Percentiles rank a stretch among this genome's conserved stretches.
Conservation (phyloP, 1,140 invertebrate species). For the Helicorthomorpha holstii region DNA sequence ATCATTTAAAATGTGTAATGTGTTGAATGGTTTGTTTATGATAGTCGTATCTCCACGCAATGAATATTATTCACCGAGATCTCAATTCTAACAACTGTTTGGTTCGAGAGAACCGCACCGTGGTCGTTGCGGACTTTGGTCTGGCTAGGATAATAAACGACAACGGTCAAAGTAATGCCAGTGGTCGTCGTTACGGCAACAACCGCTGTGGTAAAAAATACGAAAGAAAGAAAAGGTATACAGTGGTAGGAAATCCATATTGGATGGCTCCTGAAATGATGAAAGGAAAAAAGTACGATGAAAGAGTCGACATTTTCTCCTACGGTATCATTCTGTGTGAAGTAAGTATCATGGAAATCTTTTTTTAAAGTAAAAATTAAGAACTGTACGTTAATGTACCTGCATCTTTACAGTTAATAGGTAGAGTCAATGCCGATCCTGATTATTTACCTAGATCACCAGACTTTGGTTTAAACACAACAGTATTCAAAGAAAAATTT, state of each 20-base stretch:
- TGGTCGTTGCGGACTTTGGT: constrained; percentile 89
- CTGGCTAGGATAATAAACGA: constrained; percentile 70
- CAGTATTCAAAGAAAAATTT: constrained; percentile 70
- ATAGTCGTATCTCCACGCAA: constrained; percentile 67
- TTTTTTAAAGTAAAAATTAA: neutral
- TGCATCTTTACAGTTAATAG: constrained; percentile 59
- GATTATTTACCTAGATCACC: constrained; percentile 70
- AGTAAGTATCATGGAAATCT: constrained; percentile 30
- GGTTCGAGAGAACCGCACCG: constrained; percentile 71
- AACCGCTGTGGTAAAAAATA: constrained; percentile 29
- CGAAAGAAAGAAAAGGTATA: constrained; percentile 45
- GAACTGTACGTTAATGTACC: neutral
- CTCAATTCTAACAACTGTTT: constrained; percentile 92
- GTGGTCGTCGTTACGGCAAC: constrained; percentile 13
- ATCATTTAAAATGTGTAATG: too few relatives aligned
- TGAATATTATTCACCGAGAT: constrained; percentile 89
- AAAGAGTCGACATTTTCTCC: constrained; percentile 93
- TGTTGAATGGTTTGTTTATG: constrained; percentile 1
- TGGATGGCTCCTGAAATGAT: constrained; percentile 99
- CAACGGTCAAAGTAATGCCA: constrained; percentile 33
- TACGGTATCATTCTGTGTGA: constrained; percentile 93
- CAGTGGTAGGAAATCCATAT: constrained; percentile 84
- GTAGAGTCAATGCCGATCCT: constrained; percentile 78
- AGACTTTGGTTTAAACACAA: constrained; percentile 80
- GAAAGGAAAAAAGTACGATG: constrained; percentile 87